Base-by-base conservation (phyloP, 2,113 vertebrate genomes). In the Bombycilla garrulus region DNA sequence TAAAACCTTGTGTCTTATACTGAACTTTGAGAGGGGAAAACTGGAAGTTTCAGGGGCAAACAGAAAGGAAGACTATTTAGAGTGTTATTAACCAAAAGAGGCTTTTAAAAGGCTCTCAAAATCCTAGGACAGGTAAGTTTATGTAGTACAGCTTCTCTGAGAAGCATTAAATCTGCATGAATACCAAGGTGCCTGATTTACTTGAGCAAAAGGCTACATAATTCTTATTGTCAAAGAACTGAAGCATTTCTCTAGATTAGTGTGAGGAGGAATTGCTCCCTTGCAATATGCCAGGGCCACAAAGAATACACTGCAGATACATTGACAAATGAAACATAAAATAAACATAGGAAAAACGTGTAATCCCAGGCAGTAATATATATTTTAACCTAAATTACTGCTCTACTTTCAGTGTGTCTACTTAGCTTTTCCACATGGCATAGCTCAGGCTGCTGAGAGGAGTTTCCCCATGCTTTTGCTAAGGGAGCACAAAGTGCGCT, bases 151-250 rank as follows among this genome's bases (percentile, higher is more conserved):
- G 25, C 24, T 90, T 92, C 79, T 67, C 16, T 0, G 2, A 90
- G 76, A 94, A 90, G 51, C 35, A 35, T 73, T 79, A 86, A 72
- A 83, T 90, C 53, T 69, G 20, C 51, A 23, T 57, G 70, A 86
- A 81, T 76, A 24, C 73, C 54, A 57, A 88, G 20, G 29, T 67
- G n/a, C 11, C 66, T 64, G 56, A 51, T 79, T 47, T 76, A 56
- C 65, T 93, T 48, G n/a, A 80, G 26, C 9, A 57, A 62, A 87
- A 81, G 50, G 9, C 12, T 65, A 12, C 54, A 17, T 74, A 83
- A 84, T 76, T 96, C 72, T 90, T 64, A 93, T 48, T 81, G 64
- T 86, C 44, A 71, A 83, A 86, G 82, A 92, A 65, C 64, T 66
- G 45, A 73, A 82, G 22, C 22, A 48, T 50, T 93, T 77, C 88